Base-by-base conservation (phyloP, 1,140 invertebrate species). In the Rhagoletis zephyria region DNA sequence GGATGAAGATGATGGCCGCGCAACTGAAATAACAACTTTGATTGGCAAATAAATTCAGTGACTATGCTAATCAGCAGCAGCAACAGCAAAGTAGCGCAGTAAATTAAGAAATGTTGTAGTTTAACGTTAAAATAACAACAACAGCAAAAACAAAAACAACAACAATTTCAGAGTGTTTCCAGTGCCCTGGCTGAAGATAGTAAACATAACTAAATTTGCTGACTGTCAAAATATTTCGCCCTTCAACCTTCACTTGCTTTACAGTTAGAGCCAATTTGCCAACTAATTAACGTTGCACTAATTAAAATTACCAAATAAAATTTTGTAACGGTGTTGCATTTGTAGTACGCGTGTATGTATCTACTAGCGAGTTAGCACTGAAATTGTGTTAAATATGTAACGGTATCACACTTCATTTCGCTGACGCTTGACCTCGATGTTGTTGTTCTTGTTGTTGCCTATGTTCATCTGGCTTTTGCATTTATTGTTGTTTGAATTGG, bases 291-390 rank as follows among this genome's bases (percentile, higher is more conserved):
- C 74, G 9, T 56, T 56, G 48, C 74, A 81, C 74, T 81, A 81
- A 81, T 81, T 81, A 81, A 81, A 81, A 81, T 81, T 81, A 81
- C 74, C 74, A 81, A 81, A 81, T 81, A 81, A 81, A 81, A 81
- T 81, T 81, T 81, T 56, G 51, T 81, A 48, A 56, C 48, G 42
- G 74, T 7, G 74, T 30, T 81, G 70, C 74, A 56, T 81, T 81
- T 77, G 16, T 77, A 16, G 30, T 30, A 30, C 42, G 10, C 10
- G 30, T 30, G 30, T 30, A 30, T 30, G 30, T 30, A 30, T 30
- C 30, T 30, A 30, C 30, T 30, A 4, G 61, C 45, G 61, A 14
- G 61, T 63, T 51, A 81, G 42, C 9, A 6, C 12, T 19, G 6
- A 56, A 81, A 19, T 81, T 81, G 48, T 81, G n/a, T 7, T 19